phyloP scores from a whole-genome alignment of 2,888 invertebrate species.

The Lochmaea capreae region DNA sequence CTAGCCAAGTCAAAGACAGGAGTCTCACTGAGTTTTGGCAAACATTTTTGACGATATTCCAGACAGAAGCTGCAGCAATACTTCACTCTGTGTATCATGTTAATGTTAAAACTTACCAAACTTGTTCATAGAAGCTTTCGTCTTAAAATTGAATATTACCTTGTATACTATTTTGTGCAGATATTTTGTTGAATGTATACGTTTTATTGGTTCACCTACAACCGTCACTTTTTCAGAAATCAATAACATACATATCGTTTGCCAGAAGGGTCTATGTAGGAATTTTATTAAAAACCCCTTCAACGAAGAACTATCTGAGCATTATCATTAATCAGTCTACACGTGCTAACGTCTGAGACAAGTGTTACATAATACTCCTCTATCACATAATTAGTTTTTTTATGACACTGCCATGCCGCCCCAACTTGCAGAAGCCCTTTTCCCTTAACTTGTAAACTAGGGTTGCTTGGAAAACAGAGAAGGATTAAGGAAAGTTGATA shows the following conservation, averaged over 20 bases:
- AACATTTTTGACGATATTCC: too few relatives aligned
- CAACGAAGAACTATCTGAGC: conserved; percentile 38
- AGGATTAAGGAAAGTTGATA: conserved; percentile 25
- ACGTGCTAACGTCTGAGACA: conserved; percentile 52
- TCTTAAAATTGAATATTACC: too few relatives aligned
- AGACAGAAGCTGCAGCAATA: too few relatives aligned
- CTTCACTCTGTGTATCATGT: too few relatives aligned
- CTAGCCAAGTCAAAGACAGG: too few relatives aligned
- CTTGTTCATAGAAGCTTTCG: too few relatives aligned
- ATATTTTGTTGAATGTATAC: neutral
- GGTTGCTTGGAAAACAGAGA: conserved; percentile 36
- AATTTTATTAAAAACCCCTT: conserved; percentile 35
- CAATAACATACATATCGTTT: conserved; percentile 1
- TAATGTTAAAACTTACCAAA: too few relatives aligned
- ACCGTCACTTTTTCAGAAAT: neutral
- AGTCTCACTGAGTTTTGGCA: too few relatives aligned
- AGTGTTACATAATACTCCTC: conserved; percentile 54
- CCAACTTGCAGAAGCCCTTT: conserved; percentile 37
- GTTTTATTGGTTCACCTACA: neutral
- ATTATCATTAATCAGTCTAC: conserved; percentile 51
- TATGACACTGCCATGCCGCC: conserved; percentile 47
- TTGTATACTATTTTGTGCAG: too few relatives aligned
- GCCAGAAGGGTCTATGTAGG: conserved; percentile 14
- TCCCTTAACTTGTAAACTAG: conserved; percentile 33
- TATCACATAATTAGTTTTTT: conserved; percentile 57